Evolutionary conservation across 2,113 vertebrate species (phyloP).

Genomic region (Prochilodus magdalenae): DNA sequence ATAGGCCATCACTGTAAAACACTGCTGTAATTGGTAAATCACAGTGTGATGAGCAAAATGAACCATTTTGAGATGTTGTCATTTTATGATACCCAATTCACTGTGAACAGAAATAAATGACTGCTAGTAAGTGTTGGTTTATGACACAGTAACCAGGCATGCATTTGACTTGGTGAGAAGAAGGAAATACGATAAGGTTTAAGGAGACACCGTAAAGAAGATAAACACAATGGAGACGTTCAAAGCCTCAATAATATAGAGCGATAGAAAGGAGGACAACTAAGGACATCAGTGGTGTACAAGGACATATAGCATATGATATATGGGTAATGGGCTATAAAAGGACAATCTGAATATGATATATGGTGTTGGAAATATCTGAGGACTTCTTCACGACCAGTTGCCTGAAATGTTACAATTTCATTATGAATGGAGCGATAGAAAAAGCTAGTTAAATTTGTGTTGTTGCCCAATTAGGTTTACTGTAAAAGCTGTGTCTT

Average conservation of each 20-base stretch:
- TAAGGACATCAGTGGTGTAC: background rate
- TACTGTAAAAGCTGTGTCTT: background rate
- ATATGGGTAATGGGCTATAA: background rate
- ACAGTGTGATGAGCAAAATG: background rate
- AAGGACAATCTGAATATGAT: background rate
- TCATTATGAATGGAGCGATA: too few species aligned
- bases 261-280: too few species aligned
- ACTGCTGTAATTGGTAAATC: too few species aligned
- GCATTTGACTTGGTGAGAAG: background rate
- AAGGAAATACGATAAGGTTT: background rate
- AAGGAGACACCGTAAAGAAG: background rate
- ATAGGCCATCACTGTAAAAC: too few species aligned
- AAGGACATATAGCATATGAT: background rate
- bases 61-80: background rate
- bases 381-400: too few species aligned
- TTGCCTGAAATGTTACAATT: too few species aligned
- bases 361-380: background rate
- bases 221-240: background rate
- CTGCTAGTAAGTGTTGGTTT: background rate
- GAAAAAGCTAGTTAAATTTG: too few species aligned
- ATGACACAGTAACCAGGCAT: background rate
- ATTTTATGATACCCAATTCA: background rate
- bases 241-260: too few species aligned
- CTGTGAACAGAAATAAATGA: background rate
- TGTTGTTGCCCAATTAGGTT: background rate